Evolutionary conservation across 2,888 invertebrate species (phyloP).

Genomic region (Melieria crassipennis): DNA sequence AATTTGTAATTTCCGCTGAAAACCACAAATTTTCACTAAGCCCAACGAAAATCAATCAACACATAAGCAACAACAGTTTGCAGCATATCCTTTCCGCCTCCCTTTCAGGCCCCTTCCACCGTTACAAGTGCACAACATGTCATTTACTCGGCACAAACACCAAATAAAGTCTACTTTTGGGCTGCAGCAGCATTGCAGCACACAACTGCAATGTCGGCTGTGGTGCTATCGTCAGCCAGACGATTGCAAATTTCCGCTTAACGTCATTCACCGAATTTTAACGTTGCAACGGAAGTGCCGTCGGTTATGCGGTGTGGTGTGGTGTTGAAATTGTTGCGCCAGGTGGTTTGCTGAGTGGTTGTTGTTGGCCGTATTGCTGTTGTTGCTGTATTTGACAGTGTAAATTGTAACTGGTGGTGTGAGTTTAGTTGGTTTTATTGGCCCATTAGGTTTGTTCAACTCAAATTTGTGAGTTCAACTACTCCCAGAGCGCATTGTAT

Average conservation of each 20-base stretch:
- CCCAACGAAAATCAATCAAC: not conserved
- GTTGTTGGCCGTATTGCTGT: too few species aligned
- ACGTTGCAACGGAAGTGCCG: conserved; percentile 1
- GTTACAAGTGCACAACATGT: conserved; percentile 3
- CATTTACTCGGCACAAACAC: conserved; percentile 6
- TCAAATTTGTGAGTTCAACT: too few species aligned
- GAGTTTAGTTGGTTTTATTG: conserved; percentile 46
- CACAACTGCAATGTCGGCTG: conserved; percentile 5
- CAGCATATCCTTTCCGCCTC: not conserved
- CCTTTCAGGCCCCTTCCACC: not conserved
- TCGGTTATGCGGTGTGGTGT: not conserved
- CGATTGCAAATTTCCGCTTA: conserved; percentile 51
- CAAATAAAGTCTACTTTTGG: conserved; percentile 24
- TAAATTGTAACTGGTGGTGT: conserved; percentile 10
- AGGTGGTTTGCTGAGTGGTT: too few species aligned
- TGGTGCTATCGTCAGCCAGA: conserved; percentile 38
- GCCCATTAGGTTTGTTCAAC: conserved; percentile 39
- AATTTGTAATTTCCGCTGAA: not conserved
- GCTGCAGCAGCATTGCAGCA: conserved; percentile 9
- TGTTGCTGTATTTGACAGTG: too few species aligned
- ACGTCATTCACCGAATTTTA: conserved; percentile 16
- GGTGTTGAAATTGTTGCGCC: not conserved
- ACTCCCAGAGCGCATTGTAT: too few species aligned
- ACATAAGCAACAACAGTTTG: not conserved
- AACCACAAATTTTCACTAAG: not conserved